Conservation (phyloP, 2,888 invertebrate species). For the Euclidia mi region DNA sequence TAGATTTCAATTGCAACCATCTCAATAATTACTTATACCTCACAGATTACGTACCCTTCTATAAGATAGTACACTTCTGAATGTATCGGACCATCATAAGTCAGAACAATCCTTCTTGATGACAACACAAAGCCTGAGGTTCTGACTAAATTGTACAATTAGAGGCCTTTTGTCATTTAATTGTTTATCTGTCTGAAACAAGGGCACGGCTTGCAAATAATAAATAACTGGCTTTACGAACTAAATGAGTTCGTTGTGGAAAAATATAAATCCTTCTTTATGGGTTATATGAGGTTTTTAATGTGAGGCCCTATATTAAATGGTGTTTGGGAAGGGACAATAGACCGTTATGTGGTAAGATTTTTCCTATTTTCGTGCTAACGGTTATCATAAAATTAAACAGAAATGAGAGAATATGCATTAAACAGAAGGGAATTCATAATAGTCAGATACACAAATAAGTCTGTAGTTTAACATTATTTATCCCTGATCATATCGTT, state of each 20-base stretch:
- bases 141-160: constrained; percentile 74
- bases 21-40: not conserved
- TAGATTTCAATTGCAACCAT: not conserved
- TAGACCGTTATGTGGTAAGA: too few relatives aligned
- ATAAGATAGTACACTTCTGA: constrained; percentile 36
- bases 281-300: constrained; percentile 6
- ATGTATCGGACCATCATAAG: constrained; percentile 52
- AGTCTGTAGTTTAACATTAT: too few relatives aligned
- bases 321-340: too few relatives aligned
- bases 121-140: constrained; percentile 59
- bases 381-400: too few relatives aligned
- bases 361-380: too few relatives aligned
- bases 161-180: constrained; percentile 72
- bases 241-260: constrained; percentile 53
- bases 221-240: constrained; percentile 68
- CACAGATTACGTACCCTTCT: constrained; percentile 4
- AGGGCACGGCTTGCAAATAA: constrained; percentile 59
- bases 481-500: too few relatives aligned
- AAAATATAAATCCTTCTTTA: constrained; percentile 30
- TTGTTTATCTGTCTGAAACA: constrained; percentile 72
- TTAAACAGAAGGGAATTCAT: too few relatives aligned
- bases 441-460: too few relatives aligned
- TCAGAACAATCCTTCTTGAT: constrained; percentile 53
- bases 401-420: too few relatives aligned
- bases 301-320: too few relatives aligned